Evolutionary conservation across 2,888 invertebrate species (phyloP).

Genomic region (Heliconius cydno): DNA sequence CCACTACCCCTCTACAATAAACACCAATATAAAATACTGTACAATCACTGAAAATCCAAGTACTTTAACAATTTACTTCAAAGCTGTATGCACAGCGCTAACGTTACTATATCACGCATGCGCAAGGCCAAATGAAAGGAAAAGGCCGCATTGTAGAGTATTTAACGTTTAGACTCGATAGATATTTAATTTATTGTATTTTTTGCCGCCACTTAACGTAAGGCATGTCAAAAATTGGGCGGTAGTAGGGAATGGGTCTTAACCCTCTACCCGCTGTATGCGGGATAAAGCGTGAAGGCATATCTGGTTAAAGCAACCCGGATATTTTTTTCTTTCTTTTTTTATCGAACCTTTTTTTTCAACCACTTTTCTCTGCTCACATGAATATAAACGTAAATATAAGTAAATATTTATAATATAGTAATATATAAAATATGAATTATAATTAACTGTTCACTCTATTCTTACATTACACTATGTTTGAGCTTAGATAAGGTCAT

Average conservation of each 20-base stretch:
- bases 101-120: constrained; percentile 49
- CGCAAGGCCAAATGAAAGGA: constrained; percentile 80
- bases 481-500: constrained; percentile 52
- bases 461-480: constrained; percentile 46
- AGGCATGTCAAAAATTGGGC: too few species aligned
- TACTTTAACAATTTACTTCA: constrained; percentile 6
- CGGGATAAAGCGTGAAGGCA: too few species aligned
- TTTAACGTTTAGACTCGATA: constrained; percentile 7
- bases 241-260: too few species aligned
- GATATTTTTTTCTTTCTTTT: too few species aligned
- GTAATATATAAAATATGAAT: not conserved
- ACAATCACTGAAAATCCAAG: constrained; percentile 5
- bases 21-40: not conserved
- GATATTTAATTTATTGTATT: not conserved
- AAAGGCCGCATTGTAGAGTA: constrained; percentile 59
- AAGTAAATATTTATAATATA: too few species aligned
- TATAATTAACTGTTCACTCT: constrained; percentile 19
- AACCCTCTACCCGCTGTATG: too few species aligned
- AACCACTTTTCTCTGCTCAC: not conserved
- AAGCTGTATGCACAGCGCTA: constrained; percentile 9
- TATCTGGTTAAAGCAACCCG: too few species aligned
- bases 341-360: too few species aligned
- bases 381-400: too few species aligned
- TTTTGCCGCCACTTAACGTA: not conserved
- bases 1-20: not conserved